Evolutionary conservation across 2,113 vertebrate species (phyloP).

Genomic region (Pelvicachromis taeniatus): DNA sequence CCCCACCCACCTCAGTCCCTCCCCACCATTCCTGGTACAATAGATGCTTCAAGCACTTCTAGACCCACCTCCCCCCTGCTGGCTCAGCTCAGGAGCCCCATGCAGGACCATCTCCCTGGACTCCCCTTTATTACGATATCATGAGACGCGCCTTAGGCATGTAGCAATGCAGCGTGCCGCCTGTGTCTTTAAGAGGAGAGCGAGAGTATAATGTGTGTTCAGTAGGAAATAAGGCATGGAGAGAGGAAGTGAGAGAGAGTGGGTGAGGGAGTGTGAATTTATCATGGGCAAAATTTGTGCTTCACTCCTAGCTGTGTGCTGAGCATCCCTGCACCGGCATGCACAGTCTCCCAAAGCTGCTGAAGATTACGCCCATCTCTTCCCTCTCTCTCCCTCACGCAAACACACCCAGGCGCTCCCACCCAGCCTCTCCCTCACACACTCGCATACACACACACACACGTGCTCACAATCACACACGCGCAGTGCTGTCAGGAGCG

Average conservation of each 20-base stretch:
- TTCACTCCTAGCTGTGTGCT: constrained; percentile 45
- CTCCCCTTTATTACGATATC: constrained; percentile 60
- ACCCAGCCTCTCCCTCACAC: constrained; percentile 20
- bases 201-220: constrained; percentile 49
- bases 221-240: constrained; percentile 52
- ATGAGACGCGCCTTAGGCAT: constrained; percentile 54
- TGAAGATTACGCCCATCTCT: constrained; percentile 42
- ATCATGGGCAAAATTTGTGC: constrained; percentile 54
- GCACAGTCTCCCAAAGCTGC: constrained; percentile 37
- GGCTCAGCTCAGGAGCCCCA: constrained; percentile 30
- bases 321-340: constrained; percentile 62
- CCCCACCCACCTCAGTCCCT: neutral
- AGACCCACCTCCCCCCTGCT: neutral
- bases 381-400: constrained; percentile 1
- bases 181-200: constrained; percentile 75
- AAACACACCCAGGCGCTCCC: constrained; percentile 1
- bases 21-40: constrained; percentile 9
- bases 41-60: constrained; percentile 27
- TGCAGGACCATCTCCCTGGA: constrained; percentile 49
- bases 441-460: constrained; percentile 32
- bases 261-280: constrained; percentile 53
- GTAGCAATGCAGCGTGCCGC: constrained; percentile 62
- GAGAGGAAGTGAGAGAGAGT: constrained; percentile 47
- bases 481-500: constrained; percentile 60
- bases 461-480: constrained; percentile 60